Evolutionary conservation across 2,113 vertebrate genomes (phyloP).

Genomic region (Heterocephalus glaber): DNA sequence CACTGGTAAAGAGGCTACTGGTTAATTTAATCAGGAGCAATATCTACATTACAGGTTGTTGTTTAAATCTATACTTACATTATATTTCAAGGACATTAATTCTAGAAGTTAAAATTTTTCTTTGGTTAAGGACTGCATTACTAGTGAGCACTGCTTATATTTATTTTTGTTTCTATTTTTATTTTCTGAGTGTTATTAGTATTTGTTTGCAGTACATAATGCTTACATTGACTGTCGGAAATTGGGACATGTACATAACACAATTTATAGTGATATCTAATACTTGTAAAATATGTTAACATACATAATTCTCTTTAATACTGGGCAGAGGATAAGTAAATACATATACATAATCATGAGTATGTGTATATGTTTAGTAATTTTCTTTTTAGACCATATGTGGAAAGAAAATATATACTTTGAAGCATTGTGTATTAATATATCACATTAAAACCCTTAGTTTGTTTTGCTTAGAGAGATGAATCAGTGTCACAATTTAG

Average conservation of each 20-base stretch:
- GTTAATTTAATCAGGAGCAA: neutral
- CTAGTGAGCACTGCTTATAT: neutral
- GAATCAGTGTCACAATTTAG: neutral
- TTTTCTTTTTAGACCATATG: neutral
- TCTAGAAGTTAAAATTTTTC: neutral
- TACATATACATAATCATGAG: neutral
- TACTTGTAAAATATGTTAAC: neutral
- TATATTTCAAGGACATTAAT: neutral
- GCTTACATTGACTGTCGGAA: too few relatives aligned
- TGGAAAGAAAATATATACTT: neutral
- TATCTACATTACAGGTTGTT: neutral
- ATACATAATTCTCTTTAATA: neutral
- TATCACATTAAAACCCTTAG: neutral
- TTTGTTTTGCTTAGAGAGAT: neutral
- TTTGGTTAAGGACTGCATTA: neutral
- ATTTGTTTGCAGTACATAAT: too few relatives aligned
- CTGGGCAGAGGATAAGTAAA: neutral
- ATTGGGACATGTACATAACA: too few relatives aligned
- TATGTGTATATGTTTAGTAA: neutral
- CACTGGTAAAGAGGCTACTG: neutral
- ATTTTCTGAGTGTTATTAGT: too few relatives aligned
- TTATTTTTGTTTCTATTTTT: neutral
- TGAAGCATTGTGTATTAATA: neutral
- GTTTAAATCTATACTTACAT: neutral
- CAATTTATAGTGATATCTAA: neutral